phyloP scores from a whole-genome alignment of 1,140 invertebrate genomes.

The Drosophila watanabei region DNA sequence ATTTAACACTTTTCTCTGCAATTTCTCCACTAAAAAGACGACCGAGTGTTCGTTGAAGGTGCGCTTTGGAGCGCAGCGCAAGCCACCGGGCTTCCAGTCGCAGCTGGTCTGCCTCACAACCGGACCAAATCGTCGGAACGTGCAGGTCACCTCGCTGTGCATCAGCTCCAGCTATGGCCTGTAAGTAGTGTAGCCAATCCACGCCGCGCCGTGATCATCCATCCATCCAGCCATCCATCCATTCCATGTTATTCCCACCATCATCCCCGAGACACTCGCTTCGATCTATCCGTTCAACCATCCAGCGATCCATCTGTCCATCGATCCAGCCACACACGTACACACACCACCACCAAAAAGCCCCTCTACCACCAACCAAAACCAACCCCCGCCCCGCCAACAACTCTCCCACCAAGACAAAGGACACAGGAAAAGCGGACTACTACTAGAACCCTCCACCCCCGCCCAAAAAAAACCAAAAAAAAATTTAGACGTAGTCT shows the following conservation, averaged over 20 bases:
- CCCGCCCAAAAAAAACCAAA: slow-evolving; percentile 21
- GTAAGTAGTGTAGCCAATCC: slow-evolving; percentile 89
- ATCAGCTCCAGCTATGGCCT: slow-evolving; percentile 98
- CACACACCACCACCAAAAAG: slow-evolving; percentile 49
- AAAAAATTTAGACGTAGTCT: slow-evolving; percentile 54
- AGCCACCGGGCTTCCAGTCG: slow-evolving; percentile 96
- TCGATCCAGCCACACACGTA: slow-evolving; percentile 55
- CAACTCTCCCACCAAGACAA: slow-evolving; percentile 39
- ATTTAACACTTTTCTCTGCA: neutral
- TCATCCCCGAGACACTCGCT: slow-evolving; percentile 29
- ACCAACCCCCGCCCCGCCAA: neutral
- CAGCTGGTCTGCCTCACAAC: slow-evolving; percentile 97
- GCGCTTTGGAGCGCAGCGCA: slow-evolving; percentile 91
- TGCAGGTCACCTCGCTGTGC: slow-evolving; percentile 94
- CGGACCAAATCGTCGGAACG: slow-evolving; percentile 92
- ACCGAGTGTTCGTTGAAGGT: slow-evolving; percentile 89
- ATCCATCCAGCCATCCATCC: slow-evolving; percentile 2
- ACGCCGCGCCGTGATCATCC: slow-evolving; percentile 5
- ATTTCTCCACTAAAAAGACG: slow-evolving; percentile 68
- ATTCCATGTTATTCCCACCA: slow-evolving; percentile 7
- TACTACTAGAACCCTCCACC: slow-evolving; percentile 32
- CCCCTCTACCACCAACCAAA: slow-evolving; percentile 30
- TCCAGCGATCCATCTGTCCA: slow-evolving; percentile 33
- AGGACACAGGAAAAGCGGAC: slow-evolving; percentile 54
- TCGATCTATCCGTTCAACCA: slow-evolving; percentile 21